Base-by-base conservation (phyloP, 2,113 vertebrate species). In the Pangasianodon gigas region DNA sequence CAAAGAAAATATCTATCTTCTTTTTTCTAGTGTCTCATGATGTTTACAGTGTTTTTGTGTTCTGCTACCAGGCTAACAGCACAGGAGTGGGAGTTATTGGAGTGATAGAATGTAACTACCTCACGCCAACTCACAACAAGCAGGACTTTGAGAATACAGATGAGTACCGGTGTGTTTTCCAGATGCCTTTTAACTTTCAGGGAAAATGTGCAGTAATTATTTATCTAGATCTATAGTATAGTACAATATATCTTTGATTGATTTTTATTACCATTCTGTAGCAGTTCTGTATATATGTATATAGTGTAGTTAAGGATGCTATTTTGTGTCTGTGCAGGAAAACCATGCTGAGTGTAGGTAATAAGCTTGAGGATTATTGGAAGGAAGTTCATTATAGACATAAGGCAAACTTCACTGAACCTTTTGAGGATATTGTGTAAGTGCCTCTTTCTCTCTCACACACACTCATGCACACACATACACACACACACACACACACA, bases 101-200 rank as follows among this genome's bases (percentile, higher is more conserved):
- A 1, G 95, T 99, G 90, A 97, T 99, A 58, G 97, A 99, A 51
- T 99, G 98, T 93, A 96, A 98, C 94, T 98, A 97, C 91, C 95
- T 99, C 54, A 96, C 98, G 84, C 98, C 98, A 21, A 99, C 97
- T 77, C 98, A 99, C 93, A 99, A 99, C 94, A 99, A 99, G 91
- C 98, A 99, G 91, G 97, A 98, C 92, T 99, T 99, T 88, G 96
- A 97, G 90, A 97, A 98, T 89, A 98, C 97, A 7, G 98, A 99
- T 9, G 97, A 97, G 58, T 99, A 99, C 95, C 98, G 98, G 98
- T 99, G 24, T 83, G 86, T n/a, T 26, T 41, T n/a, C n/a, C n/a
- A n/a, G n/a, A n/a, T n/a, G n/a, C n/a, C n/a, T n/a, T n/a, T n/a
- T n/a, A n/a, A n/a, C n/a, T n/a, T n/a, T n/a, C n/a, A n/a, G n/a